Evolutionary conservation across 1,140 invertebrate genomes (phyloP).

Genomic region (Ooceraea biroi): DNA sequence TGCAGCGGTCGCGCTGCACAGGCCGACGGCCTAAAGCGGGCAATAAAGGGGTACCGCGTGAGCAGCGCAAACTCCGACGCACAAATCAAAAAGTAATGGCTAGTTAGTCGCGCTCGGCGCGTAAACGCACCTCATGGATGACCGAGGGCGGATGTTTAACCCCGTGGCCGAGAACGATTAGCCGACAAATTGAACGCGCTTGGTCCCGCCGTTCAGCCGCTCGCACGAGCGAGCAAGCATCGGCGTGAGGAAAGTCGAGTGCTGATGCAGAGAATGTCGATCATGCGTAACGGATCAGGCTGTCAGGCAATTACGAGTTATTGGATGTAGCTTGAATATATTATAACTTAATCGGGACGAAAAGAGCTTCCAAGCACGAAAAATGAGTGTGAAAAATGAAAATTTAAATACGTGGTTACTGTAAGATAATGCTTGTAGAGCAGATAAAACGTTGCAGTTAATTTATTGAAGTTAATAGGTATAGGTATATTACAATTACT

Average conservation of each 20-base stretch:
- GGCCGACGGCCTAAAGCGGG: constrained; percentile 38
- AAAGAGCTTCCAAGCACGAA: constrained; percentile 8
- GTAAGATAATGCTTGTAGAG: too few relatives aligned
- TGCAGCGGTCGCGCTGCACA: constrained; percentile 20
- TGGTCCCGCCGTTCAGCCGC: neutral
- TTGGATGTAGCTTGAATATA: constrained; percentile 28
- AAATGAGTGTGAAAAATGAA: neutral
- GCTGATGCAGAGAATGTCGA: constrained; percentile 48
- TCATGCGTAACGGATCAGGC: constrained; percentile 35
- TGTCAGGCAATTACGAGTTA: constrained; percentile 36
- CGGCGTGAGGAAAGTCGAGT: constrained; percentile 36
- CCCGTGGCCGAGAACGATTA: constrained; percentile 67
- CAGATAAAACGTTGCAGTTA: too few relatives aligned
- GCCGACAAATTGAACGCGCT: constrained; percentile 71
- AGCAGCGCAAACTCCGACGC: constrained; percentile 57
- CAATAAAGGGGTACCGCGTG: constrained; percentile 61
- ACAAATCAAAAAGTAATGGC: constrained; percentile 81
- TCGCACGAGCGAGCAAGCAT: constrained; percentile 20
- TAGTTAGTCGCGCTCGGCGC: constrained; percentile 72
- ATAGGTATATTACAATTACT: neutral
- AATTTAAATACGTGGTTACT: neutral
- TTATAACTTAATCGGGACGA: constrained; percentile 44
- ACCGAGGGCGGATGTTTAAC: constrained; percentile 70
- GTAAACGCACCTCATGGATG: constrained; percentile 69
- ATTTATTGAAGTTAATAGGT: neutral